phyloP scores from a whole-genome alignment of 37 sponge, comb jelly and placozoan species.

The Tethya wilhelma region DNA sequence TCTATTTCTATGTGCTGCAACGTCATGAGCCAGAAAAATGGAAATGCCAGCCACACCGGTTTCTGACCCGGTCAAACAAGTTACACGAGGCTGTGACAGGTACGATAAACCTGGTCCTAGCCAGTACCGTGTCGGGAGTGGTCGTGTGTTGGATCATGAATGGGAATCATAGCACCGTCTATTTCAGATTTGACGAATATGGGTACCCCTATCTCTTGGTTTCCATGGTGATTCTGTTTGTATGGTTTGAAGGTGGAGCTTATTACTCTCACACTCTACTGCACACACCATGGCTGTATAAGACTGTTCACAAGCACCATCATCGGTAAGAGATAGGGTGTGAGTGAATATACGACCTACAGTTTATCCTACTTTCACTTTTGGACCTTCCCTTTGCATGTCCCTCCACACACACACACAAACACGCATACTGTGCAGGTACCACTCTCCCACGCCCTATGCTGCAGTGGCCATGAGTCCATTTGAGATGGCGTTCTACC shows the following conservation, averaged over 20 bases:
- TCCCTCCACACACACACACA: constrained; percentile 3
- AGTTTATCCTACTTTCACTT: neutral
- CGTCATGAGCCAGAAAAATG: constrained; percentile 21
- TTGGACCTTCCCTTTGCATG: neutral
- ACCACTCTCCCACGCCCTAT: constrained; percentile 52
- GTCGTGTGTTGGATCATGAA: constrained; percentile 45
- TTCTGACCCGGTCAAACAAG: constrained; percentile 53
- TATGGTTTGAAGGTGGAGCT: constrained; percentile 43
- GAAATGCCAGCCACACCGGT: constrained; percentile 62
- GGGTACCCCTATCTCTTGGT: constrained; percentile 39
- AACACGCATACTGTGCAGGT: constrained; percentile 16
- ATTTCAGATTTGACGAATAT: constrained; percentile 44
- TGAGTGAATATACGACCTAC: neutral
- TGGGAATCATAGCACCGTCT: constrained; percentile 39
- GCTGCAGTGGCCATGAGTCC: constrained; percentile 47
- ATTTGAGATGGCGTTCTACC: constrained; percentile 26
- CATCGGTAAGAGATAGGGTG: constrained; percentile 8
- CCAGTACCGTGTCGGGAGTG: constrained; percentile 33
- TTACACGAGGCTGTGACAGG: constrained; percentile 47
- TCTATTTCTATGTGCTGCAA: constrained; percentile 37
- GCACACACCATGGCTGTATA: constrained; percentile 50
- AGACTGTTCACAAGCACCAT: constrained; percentile 47
- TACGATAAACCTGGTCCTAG: constrained; percentile 30
- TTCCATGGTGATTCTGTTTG: constrained; percentile 22
- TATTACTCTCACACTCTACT: constrained; percentile 46